Base-by-base conservation (phyloP, 2,797 vertebrate species). In the Champsocephalus esox region DNA sequence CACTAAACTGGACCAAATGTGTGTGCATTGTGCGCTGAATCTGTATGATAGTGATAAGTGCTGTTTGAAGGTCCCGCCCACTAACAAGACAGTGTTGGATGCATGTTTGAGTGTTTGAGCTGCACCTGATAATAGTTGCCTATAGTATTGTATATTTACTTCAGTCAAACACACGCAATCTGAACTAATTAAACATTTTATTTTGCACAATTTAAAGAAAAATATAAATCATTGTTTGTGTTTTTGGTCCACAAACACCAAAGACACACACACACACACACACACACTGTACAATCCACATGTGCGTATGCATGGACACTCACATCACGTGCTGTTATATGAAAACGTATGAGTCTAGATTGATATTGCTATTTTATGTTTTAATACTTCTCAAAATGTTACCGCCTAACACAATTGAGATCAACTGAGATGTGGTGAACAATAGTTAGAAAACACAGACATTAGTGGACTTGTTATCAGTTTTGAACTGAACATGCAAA, bases 111-210 rank as follows among this genome's bases (percentile, higher is more conserved):
- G 80, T 65, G 34, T 81, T 81, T 77, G 62, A 73, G 66, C 59
- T 81, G 57, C 59, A 69, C 69, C 83, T 69, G 52, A 80, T 80
- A 61, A 9, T 38, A 38, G 9, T 38, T 28, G 28, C 4, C 28
- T 28, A 28, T 28, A 5, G 5, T 28, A 28, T 28, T 28, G 86
- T 81, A 77, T 75, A 84, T 88, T 77, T 78, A 84, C 82, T 78
- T 77, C 79, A 77, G 79, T 87, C 74, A 83, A 69, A 75, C 61
- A 80, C 77, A 85, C 59, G 87, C 86, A 81, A 62, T 68, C 81
- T 73, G 70, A 80, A 81, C 70, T 87, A 85, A 87, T 87, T 87
- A 85, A 85, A 88, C 75, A 82, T 80, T 50, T 70, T 70, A 76
- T 90, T 44, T 89, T 80, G 12, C 80, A 79, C 55, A 56, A 76